phyloP scores from a whole-genome alignment of 2,797 vertebrate genomes.

The Lophotriccus pileatus region DNA sequence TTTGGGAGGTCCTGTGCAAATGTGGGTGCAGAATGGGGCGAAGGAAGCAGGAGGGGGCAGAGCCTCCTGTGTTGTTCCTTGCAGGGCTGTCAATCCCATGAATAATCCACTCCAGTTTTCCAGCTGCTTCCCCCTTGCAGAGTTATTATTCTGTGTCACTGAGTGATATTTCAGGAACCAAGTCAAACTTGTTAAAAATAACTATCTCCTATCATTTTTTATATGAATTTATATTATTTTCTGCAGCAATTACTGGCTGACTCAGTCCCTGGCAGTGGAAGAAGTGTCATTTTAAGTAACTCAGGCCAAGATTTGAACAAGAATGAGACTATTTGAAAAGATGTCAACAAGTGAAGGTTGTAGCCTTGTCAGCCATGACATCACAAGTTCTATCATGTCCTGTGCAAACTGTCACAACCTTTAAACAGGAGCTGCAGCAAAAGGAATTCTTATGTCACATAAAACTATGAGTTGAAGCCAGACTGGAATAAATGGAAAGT shows the following conservation, averaged over 20 bases:
- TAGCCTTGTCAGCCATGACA: constrained; percentile 11
- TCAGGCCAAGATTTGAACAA: constrained; percentile 18
- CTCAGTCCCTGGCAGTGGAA: not conserved
- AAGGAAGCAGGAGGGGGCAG: not conserved
- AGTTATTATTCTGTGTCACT: not conserved
- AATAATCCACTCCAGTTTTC: not conserved
- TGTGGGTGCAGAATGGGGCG: not conserved
- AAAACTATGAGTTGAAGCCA: not conserved
- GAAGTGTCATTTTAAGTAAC: constrained; percentile 34
- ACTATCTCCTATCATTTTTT: constrained; percentile 16
- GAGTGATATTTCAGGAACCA: constrained; percentile 19
- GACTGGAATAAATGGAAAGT: not conserved
- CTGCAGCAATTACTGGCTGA: constrained; percentile 29
- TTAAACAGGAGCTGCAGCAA: not conserved
- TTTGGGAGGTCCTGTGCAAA: not conserved
- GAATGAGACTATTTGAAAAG: constrained; percentile 4
- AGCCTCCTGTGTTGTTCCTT: not conserved
- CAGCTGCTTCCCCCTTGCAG: not conserved
- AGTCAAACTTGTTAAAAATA: constrained; percentile 43
- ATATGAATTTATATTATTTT: constrained; percentile 50
- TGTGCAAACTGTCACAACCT: constrained; percentile 23
- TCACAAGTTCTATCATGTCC: not conserved
- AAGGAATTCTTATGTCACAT: not conserved
- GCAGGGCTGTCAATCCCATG: not conserved
- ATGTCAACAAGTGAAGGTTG: constrained; percentile 33